These are phyloP conservation scores for Syrmaticus mikado DNA, from an alignment of 2,113 vertebrate genomes.

Conservation along the genomic window DNA sequence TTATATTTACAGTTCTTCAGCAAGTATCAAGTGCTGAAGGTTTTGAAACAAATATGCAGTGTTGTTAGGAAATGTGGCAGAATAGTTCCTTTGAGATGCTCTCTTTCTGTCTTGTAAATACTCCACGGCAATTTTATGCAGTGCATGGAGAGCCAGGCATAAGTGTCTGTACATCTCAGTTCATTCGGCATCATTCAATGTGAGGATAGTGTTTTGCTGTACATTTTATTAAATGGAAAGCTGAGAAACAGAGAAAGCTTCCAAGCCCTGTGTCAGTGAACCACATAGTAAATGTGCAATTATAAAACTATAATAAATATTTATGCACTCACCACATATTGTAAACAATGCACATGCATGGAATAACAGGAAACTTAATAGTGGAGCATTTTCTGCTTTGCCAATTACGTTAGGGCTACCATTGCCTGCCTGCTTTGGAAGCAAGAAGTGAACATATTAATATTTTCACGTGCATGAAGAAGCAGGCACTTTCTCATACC, in stretches of 20 bases:
- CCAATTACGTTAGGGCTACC: constrained; percentile 33
- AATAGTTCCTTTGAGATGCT: constrained; percentile 40
- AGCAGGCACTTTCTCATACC: constrained; percentile 8
- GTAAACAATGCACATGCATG: constrained; percentile 8
- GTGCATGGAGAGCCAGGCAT: neutral
- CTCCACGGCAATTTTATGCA: constrained; percentile 48
- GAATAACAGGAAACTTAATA: constrained; percentile 45
- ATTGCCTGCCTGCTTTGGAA: constrained; percentile 28
- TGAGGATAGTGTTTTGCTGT: neutral
- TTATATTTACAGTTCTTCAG: constrained; percentile 75
- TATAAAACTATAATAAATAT: constrained; percentile 62
- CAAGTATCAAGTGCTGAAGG: constrained; percentile 59
- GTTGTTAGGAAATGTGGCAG: constrained; percentile 56
- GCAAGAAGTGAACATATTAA: constrained; percentile 46
- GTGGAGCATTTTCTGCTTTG: neutral
- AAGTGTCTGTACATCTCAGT: constrained; percentile 30
- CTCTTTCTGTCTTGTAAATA: constrained; percentile 64
- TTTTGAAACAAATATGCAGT: constrained; percentile 71
- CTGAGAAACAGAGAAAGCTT: neutral
- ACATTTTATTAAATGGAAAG: constrained; percentile 41
- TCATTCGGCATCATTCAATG: constrained; percentile 1
- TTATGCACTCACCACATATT: neutral
- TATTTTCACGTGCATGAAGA: constrained; percentile 2
- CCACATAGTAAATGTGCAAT: neutral
- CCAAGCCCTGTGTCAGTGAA: constrained; percentile 17